Evolutionary conservation across 2,113 vertebrate genomes (phyloP).

Genomic region (Cyanoderma ruficeps): DNA sequence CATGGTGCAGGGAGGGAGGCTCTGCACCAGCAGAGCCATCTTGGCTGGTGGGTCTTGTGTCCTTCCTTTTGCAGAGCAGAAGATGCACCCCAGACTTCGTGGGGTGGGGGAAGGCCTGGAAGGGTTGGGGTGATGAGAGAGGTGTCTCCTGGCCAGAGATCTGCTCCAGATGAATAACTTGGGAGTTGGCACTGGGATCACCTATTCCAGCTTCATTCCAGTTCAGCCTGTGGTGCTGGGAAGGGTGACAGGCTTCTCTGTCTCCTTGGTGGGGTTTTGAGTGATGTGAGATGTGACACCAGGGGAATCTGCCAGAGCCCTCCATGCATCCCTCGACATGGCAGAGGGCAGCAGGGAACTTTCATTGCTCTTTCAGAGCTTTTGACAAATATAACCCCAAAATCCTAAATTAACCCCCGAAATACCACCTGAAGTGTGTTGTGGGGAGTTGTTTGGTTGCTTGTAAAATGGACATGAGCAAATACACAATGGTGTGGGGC

Average conservation of each 20-base stretch:
- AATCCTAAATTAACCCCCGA: background rate
- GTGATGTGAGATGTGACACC: background rate
- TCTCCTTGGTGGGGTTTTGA: background rate
- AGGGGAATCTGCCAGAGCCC: background rate
- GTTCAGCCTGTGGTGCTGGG: background rate
- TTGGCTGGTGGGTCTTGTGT: too few species aligned
- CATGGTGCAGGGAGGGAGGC: background rate
- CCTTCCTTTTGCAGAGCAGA: background rate
- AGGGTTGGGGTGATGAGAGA: background rate
- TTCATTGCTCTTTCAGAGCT: background rate
- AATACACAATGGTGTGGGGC: rapidly evolving
- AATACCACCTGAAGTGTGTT: rapidly evolving
- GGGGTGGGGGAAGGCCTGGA: background rate
- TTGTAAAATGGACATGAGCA: background rate
- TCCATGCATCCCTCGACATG: rapidly evolving
- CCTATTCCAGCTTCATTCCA: background rate
- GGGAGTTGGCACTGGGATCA: background rate
- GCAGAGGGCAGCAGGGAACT: background rate
- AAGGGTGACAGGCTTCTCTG: background rate
- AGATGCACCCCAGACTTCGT: background rate
- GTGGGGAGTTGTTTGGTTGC: too few species aligned
- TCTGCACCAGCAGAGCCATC: background rate
- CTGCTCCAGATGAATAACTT: background rate
- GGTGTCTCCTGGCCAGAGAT: background rate
- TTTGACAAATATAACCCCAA: background rate